Percentiles rank a stretch among this genome's conserved stretches.
These are phyloP conservation scores for Elanus axillaris DNA, from an alignment of 2,113 vertebrate genomes.

Conservation along the genomic window DNA sequence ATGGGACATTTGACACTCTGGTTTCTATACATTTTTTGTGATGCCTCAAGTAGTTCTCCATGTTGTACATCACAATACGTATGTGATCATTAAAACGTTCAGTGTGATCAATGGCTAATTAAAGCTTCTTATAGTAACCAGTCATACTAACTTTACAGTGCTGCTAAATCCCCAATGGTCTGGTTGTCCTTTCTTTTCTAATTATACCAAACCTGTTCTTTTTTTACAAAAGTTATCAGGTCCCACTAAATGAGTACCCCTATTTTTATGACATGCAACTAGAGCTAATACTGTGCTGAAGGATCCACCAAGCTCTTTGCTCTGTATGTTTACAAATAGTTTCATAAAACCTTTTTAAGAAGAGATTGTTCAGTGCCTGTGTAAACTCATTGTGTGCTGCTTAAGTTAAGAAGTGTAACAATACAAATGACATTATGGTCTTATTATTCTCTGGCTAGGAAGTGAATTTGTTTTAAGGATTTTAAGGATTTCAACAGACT, in stretches of 20 bases:
- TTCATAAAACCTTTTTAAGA: constrained; percentile 33
- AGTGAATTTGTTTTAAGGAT: background rate
- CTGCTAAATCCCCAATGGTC: background rate
- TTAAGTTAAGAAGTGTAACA: constrained; percentile 5
- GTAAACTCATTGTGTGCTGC: constrained; percentile 1
- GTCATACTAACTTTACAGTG: background rate
- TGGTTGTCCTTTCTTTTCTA: background rate
- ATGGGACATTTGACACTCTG: background rate
- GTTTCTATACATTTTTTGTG: background rate
- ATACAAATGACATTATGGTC: background rate
- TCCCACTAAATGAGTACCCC: background rate
- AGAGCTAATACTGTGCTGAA: background rate
- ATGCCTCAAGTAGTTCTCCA: background rate
- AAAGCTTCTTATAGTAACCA: background rate
- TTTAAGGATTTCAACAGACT: background rate
- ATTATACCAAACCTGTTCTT: background rate
- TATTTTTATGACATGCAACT: constrained; percentile 4
- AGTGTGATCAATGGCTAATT: background rate
- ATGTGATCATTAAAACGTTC: background rate
- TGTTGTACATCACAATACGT: background rate
- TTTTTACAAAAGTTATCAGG: background rate
- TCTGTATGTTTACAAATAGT: constrained; percentile 15
- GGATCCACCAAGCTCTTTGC: background rate
- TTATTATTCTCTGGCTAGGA: background rate
- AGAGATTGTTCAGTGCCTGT: background rate